Conservation (phyloP, 2,888 invertebrate genomes). For the Drosophila putrida region DNA sequence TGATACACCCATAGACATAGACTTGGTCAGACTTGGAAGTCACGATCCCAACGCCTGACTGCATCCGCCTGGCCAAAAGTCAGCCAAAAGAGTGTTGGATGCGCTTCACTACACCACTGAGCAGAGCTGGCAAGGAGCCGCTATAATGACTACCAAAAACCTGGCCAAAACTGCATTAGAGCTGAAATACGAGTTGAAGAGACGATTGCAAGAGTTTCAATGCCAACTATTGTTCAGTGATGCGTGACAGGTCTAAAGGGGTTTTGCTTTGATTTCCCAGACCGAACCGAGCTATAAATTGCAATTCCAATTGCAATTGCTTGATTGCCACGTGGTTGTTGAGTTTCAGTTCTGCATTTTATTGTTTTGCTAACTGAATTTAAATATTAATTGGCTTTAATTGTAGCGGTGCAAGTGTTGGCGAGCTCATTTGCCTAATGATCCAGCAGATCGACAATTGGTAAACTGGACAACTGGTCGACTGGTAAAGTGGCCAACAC, state of each 20-base stretch:
- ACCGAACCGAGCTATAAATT: constrained; percentile 22
- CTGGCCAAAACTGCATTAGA: constrained; percentile 19
- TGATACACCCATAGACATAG: constrained; percentile 34
- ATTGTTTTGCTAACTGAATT: constrained; percentile 59
- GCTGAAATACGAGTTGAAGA: constrained; percentile 3
- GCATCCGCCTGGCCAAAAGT: constrained; percentile 59
- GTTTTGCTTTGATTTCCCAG: constrained; percentile 38
- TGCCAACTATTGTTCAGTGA: constrained; percentile 63
- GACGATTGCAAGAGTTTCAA: constrained; percentile 66
- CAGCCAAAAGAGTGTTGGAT: constrained; percentile 33
- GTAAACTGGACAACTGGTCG: constrained; percentile 25
- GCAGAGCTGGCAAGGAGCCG: constrained; percentile 29
- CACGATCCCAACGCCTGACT: constrained; percentile 21
- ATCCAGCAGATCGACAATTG: constrained; percentile 36
- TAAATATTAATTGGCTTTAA: constrained; percentile 70
- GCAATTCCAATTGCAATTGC: constrained; percentile 9
- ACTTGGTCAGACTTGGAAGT: neutral
- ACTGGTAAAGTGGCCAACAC: constrained; percentile 35
- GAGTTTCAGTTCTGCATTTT: constrained; percentile 40
- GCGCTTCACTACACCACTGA: constrained; percentile 55
- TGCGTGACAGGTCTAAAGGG: constrained; percentile 56
- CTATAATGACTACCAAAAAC: constrained; percentile 49
- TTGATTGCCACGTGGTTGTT: constrained; percentile 37
- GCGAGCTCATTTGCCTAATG: constrained; percentile 72
- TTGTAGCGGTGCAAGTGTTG: constrained; percentile 50